Evolutionary conservation across 2,797 vertebrate genomes (phyloP).

Genomic region (Falco cherrug): DNA sequence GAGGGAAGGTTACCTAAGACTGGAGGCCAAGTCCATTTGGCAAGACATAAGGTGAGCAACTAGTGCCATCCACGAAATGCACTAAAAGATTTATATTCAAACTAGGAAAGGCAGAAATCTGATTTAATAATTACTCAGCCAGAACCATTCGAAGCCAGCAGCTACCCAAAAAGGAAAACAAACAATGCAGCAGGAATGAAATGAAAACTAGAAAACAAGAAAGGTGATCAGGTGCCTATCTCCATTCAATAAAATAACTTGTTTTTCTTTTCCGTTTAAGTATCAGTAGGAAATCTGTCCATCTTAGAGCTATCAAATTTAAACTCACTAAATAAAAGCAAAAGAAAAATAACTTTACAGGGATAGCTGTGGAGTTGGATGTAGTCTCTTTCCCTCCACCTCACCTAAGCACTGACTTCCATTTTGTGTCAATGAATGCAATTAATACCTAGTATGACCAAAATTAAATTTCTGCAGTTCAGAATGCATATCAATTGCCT

Average conservation of each 20-base stretch:
- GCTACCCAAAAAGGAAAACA: not conserved
- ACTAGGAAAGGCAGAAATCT: slow-evolving; percentile 8
- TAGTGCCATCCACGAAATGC: not conserved
- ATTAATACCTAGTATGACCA: not conserved
- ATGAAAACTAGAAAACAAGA: not conserved
- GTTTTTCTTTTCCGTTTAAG: not conserved
- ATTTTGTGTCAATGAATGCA: not conserved
- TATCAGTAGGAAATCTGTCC: not conserved
- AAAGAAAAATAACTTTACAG: not conserved
- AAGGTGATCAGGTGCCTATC: not conserved
- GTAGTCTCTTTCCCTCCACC: not conserved
- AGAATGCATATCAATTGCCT: not conserved
- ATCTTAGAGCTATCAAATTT: not conserved
- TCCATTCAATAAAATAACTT: not conserved
- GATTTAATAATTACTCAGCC: slow-evolving; percentile 8
- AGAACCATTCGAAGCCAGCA: not conserved
- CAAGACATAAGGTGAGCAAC: slow-evolving; percentile 16
- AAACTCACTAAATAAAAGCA: not conserved
- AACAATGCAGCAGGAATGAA: not conserved
- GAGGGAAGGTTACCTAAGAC: not conserved
- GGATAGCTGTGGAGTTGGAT: not conserved
- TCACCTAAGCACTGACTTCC: not conserved
- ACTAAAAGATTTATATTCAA: not conserved
- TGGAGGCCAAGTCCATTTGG: not conserved
- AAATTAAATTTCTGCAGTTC: not conserved